Conservation (phyloP, 2,797 vertebrate genomes). For the Mareca strepera region DNA sequence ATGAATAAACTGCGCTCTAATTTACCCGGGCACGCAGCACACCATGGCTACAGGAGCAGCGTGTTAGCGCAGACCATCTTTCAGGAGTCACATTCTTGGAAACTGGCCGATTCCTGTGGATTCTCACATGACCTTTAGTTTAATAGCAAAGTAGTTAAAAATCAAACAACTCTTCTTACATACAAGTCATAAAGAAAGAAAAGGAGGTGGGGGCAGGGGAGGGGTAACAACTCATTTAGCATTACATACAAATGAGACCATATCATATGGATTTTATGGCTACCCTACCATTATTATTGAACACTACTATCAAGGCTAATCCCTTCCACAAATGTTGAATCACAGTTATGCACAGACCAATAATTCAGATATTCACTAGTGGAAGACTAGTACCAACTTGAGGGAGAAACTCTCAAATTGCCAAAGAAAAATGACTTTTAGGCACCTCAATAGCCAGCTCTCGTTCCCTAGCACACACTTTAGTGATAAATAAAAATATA, state of each 20-base stretch:
- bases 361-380: neutral
- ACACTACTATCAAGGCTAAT: neutral
- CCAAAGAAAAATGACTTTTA: neutral
- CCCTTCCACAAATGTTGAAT: neutral
- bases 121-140: neutral
- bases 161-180: neutral
- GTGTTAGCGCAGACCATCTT: neutral
- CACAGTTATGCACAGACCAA: neutral
- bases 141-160: neutral
- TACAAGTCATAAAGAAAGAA: neutral
- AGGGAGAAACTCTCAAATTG: neutral
- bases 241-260: neutral
- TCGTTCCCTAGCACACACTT: neutral
- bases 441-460: neutral
- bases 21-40: conserved; percentile 6
- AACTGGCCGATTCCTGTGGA: neutral
- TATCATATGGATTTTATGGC: neutral
- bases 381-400: neutral
- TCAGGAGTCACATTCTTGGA: conserved; percentile 42
- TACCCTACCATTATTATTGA: neutral
- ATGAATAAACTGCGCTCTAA: conserved; percentile 39
- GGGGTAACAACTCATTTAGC: neutral
- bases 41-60: neutral
- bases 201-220: neutral
- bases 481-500: neutral